Conservation (phyloP, 2,113 vertebrate species). For the Motacilla alba region DNA sequence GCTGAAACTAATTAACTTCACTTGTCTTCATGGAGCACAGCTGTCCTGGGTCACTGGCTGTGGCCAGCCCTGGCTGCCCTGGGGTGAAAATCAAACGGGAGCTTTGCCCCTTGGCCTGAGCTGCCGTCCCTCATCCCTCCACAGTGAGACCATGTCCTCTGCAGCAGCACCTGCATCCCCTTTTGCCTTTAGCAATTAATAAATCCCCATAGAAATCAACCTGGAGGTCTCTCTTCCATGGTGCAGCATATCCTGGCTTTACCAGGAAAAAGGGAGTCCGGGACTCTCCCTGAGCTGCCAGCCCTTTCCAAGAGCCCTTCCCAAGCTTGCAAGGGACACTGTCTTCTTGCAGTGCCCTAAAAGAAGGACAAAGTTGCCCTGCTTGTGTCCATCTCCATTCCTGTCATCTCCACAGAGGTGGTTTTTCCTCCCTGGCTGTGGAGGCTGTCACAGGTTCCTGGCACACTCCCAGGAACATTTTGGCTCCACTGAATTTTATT, state of each 20-base stretch:
- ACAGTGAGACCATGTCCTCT: fast-evolving
- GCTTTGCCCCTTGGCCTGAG: not conserved
- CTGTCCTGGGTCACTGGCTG: fast-evolving
- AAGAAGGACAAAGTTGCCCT: not conserved
- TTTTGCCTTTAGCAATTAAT: not conserved
- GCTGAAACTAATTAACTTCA: not conserved
- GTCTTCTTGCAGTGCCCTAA: fast-evolving
- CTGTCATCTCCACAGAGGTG: fast-evolving
- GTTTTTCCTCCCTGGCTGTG: not conserved
- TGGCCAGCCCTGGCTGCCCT: not conserved
- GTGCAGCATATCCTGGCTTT: not conserved
- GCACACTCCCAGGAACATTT: not conserved
- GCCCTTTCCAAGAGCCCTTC: not conserved
- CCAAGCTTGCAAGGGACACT: not conserved
- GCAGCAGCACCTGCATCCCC: not conserved
- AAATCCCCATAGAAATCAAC: not conserved
- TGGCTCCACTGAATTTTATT: not conserved
- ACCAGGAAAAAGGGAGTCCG: no score
- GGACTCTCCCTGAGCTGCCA: not conserved
- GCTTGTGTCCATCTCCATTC: not conserved
- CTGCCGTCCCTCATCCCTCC: not conserved
- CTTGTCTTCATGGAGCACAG: not conserved
- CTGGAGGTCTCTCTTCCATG: not conserved
- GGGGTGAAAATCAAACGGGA: not conserved
- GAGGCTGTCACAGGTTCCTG: not conserved